Evolutionary conservation across 2,113 vertebrate genomes (phyloP), one percentile per base, ranked within the genome.

Genomic region (Sylvicapra grimmia): DNA sequence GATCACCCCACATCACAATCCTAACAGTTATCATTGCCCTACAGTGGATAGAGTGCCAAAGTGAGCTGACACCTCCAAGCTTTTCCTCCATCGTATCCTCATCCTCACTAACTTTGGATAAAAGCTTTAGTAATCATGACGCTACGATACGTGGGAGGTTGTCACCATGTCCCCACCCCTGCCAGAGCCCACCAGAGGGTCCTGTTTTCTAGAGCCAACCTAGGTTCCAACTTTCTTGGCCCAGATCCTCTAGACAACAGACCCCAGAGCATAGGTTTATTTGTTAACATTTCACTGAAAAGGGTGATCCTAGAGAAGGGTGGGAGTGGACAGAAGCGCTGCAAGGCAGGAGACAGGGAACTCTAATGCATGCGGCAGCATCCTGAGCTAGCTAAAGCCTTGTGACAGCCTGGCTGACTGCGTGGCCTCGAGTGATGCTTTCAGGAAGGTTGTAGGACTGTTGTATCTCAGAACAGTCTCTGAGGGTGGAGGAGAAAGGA

Each of bases 111-210:
- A 59, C 36, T 88, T 40, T 12, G 16, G n/a, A n/a, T 49, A 92
- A 92, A 94, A 59, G 53, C 16, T 77, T 82, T 61, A 13, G 44
- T 31, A 83, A 51, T 40, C 53, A 11, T 82, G 84, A 59, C 1
- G 9, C 40, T 27, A 10, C 2, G 7, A 16, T 29, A n/a, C 14
- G 3, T 21, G 2, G 31, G 23, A 7, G 11, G 40, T 33, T 47
- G 13, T 88, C 47, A 47, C 23, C n/a, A 56, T 0, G 14, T 31
- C 19, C 36, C 21, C 68, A 47, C 29, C 6, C 23, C 23, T 72
- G 51, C 21, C 31, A 54, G 83, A 61, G 51, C 33, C 92, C 36
- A 47, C 25, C 33, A 72, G 40, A 23, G 31, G 61, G 23, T 58
- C 75, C 75, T 91, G 29, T 61, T 92, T 75, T 44, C 47, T 63